Evolutionary conservation across 2,113 vertebrate species (phyloP).

Genomic region (Laticauda laticaudata): DNA sequence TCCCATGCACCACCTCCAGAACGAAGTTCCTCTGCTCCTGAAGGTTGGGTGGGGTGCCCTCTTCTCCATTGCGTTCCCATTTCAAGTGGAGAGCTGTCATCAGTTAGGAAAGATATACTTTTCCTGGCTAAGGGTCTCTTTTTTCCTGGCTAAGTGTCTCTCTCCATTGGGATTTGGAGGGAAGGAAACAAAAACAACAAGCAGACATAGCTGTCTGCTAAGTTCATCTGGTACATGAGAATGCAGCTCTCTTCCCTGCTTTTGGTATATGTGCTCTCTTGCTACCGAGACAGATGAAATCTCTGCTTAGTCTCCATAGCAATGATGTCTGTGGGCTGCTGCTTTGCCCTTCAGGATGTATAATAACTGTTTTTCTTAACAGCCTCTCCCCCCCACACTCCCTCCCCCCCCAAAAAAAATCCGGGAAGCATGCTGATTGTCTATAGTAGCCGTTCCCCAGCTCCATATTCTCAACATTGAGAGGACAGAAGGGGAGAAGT

Average conservation of each 20-base stretch:
- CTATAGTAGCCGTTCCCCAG: not conserved
- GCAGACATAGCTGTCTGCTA: not conserved
- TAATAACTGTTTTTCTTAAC: not conserved
- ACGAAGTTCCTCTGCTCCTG: too few species aligned
- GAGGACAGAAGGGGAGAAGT: too few species aligned
- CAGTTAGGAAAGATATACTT: not conserved
- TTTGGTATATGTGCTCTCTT: not conserved
- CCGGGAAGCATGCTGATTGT: not conserved
- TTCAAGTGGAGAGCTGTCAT: not conserved
- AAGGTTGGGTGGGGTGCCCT: not conserved
- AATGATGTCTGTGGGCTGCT: not conserved
- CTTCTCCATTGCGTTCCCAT: not conserved
- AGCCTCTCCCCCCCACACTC: not conserved
- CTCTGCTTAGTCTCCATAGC: conserved; percentile 1
- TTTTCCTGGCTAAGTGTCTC: too few species aligned
- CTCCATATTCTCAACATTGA: not conserved
- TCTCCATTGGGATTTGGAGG: not conserved
- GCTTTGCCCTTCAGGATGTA: not conserved
- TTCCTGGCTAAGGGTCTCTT: not conserved
- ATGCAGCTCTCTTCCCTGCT: not conserved
- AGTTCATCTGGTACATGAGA: not conserved
- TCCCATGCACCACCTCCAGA: not conserved
- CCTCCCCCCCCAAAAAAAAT: too few species aligned
- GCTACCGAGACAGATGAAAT: not conserved
- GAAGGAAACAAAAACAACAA: not conserved